Percentiles rank a stretch among this genome's conserved stretches.
Evolutionary conservation across 2,797 vertebrate genomes (phyloP).

Genomic region (Echiichthys vipera): DNA sequence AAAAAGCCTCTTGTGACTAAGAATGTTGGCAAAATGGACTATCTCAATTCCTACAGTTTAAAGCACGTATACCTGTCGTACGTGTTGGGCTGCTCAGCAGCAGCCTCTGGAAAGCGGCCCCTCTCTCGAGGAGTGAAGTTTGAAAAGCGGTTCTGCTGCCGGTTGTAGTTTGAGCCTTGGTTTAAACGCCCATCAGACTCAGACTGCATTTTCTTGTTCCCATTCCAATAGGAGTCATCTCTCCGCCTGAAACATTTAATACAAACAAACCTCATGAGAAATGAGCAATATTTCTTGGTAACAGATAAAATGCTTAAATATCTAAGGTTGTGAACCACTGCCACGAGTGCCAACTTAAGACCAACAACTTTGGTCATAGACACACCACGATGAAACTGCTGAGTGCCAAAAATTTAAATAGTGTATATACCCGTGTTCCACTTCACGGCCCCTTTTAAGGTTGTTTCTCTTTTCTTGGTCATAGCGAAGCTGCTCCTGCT

Average conservation of each 20-base stretch:
- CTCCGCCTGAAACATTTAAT: constrained; percentile 82
- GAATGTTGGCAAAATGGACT: background rate
- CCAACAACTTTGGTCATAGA: background rate
- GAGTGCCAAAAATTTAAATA: background rate
- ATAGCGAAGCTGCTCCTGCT: constrained; percentile 96
- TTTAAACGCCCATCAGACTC: constrained; percentile 90
- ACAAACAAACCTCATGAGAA: background rate
- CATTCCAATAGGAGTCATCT: constrained; percentile 95
- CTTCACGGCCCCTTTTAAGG: constrained; percentile 94
- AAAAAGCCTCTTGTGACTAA: background rate
- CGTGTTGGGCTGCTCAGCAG: constrained; percentile 85
- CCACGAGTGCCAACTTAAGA: background rate
- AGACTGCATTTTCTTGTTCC: constrained; percentile 92
- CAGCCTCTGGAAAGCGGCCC: constrained; percentile 88
- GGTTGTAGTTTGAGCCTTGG: constrained; percentile 91
- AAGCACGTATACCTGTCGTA: constrained; percentile 89
- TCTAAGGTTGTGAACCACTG: no score
- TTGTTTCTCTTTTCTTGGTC: constrained; percentile 97
- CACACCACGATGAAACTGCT: background rate
- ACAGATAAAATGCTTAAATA: background rate
- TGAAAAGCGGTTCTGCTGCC: constrained; percentile 93
- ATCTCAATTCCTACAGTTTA: background rate
- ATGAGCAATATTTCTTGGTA: no score
- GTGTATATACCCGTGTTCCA: constrained; percentile 91
- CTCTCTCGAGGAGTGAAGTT: constrained; percentile 92